A percentile compares a stretch with the other conserved stretches of the same genome.
Evolutionary conservation across 2,113 vertebrate genomes (phyloP).

Genomic region (Hippocampus comes): DNA sequence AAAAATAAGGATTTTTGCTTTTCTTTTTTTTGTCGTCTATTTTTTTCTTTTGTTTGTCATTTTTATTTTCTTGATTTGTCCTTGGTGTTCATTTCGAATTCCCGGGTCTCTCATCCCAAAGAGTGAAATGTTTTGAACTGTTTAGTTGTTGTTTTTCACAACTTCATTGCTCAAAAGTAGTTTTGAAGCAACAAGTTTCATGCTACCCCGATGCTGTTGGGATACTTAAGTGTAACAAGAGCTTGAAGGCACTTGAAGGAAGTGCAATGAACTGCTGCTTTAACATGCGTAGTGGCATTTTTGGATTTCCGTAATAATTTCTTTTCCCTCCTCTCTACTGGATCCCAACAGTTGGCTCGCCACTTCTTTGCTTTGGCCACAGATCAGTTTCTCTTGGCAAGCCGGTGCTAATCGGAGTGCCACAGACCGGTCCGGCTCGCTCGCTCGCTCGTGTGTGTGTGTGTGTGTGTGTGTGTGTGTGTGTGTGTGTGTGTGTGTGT

Average conservation of each 20-base stretch:
- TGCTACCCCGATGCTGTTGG: too few relatives aligned
- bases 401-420: constrained; percentile 67
- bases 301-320: constrained; percentile 37
- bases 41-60: neutral
- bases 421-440: constrained; percentile 68
- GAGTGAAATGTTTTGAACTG: too few relatives aligned
- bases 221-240: neutral
- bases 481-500: constrained; percentile 24
- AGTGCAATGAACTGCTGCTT: constrained; percentile 9
- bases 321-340: constrained; percentile 26
- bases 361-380: constrained; percentile 60
- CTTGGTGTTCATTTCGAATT: neutral
- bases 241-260: constrained; percentile 9
- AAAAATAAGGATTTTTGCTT: neutral
- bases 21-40: neutral
- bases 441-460: constrained; percentile 13
- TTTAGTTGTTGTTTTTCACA: too few relatives aligned
- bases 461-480: neutral
- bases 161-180: too few relatives aligned
- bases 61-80: neutral
- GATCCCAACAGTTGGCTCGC: constrained; percentile 53
- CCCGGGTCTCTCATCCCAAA: too few relatives aligned
- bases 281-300: constrained; percentile 31
- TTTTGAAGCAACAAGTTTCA: neutral
- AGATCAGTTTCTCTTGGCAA: constrained; percentile 64